Evolutionary conservation across 1,140 invertebrate species (phyloP).

Genomic region (Bicyclus anynana): DNA sequence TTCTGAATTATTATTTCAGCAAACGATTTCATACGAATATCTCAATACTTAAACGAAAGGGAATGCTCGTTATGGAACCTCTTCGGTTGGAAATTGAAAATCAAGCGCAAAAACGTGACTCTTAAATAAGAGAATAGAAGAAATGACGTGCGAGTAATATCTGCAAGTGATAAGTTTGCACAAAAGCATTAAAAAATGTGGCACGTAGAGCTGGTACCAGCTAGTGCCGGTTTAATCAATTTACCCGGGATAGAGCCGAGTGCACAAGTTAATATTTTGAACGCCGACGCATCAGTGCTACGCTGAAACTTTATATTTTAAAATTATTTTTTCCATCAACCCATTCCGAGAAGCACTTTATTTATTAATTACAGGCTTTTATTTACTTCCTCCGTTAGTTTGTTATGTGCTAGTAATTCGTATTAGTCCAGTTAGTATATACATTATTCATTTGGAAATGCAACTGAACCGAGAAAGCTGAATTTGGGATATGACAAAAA

Average conservation of each 20-base stretch:
- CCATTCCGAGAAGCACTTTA: too few species aligned
- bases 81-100: conserved; percentile 14
- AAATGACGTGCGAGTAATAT: conserved; percentile 32
- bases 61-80: conserved; percentile 12
- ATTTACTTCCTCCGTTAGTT: too few species aligned
- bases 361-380: too few species aligned
- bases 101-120: conserved; percentile 22
- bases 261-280: conserved; percentile 12
- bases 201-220: conserved; percentile 4
- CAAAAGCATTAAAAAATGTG: conserved; percentile 21
- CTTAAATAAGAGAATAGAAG: conserved; percentile 18
- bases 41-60: not conserved
- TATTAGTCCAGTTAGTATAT: too few species aligned
- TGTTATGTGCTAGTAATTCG: too few species aligned
- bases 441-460: too few species aligned
- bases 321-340: not conserved
- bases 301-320: not conserved
- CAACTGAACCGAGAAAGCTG: too few species aligned
- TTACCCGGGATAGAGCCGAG: conserved; percentile 22
- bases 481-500: too few species aligned
- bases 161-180: conserved; percentile 26
- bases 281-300: not conserved
- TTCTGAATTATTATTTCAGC: not conserved
- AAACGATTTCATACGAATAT: not conserved
- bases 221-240: conserved; percentile 22